Percentiles rank a stretch among this genome's conserved stretches.
Conservation (phyloP, 1,140 invertebrate species). For the Yoshiicerus persimilis region DNA sequence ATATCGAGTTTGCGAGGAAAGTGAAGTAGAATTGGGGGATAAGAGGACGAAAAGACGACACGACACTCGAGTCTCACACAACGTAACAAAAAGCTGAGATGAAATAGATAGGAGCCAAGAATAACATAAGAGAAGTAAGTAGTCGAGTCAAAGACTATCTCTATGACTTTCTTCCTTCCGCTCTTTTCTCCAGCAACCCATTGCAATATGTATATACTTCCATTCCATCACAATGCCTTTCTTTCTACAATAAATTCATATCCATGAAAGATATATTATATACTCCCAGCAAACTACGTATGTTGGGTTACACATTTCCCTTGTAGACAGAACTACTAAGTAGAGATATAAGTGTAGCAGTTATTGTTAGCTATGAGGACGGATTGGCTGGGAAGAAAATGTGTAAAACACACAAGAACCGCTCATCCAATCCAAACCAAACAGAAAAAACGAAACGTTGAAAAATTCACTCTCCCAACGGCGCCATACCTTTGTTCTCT, state of each 20-base stretch:
- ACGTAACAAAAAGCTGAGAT: background rate
- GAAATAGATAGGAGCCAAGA: background rate
- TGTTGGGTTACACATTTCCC: background rate
- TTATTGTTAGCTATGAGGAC: background rate
- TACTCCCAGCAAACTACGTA: background rate
- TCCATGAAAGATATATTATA: background rate
- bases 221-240: background rate
- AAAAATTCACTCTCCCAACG: background rate
- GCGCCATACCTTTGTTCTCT: constrained; percentile 62
- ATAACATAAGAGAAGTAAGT: background rate
- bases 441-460: background rate
- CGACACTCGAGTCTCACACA: background rate
- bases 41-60: background rate
- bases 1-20: background rate
- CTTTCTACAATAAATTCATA: background rate
- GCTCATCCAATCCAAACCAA: background rate
- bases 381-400: background rate
- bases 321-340: background rate
- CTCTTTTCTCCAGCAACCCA: constrained; percentile 8
- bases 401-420: background rate
- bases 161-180: constrained; percentile 19
- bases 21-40: background rate
- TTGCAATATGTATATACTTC: background rate
- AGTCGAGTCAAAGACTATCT: background rate
- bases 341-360: no score